Evolutionary conservation across 2,113 vertebrate species (phyloP).

Genomic region (Megaceryle maxima): DNA sequence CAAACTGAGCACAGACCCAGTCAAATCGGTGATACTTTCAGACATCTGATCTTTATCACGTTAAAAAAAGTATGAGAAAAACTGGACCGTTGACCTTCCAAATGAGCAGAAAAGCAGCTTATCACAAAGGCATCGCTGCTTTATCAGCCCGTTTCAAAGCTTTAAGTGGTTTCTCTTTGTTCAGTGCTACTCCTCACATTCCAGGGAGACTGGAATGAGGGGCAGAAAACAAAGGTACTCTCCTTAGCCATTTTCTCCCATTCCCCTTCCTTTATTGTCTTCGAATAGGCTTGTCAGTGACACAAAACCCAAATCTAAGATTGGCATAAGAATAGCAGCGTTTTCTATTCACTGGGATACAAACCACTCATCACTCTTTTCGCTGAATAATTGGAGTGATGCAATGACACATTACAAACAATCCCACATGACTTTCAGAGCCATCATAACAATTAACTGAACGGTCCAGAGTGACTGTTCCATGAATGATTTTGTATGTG

Average conservation of each 20-base stretch:
- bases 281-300: not conserved
- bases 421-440: not conserved
- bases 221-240: slow-evolving; percentile 6
- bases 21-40: not conserved
- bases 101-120: slow-evolving; percentile 11
- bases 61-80: not conserved
- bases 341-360: not conserved
- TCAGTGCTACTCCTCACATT: slow-evolving; percentile 4
- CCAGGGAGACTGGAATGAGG: not conserved
- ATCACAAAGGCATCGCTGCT: not conserved
- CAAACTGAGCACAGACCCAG: not conserved
- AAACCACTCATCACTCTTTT: not conserved
- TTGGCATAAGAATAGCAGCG: not conserved
- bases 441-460: not conserved
- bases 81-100: not conserved
- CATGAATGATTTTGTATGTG: not conserved
- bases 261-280: not conserved
- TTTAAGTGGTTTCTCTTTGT: slow-evolving; percentile 4
- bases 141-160: not conserved
- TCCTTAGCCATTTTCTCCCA: not conserved
- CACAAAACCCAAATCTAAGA: slow-evolving; percentile 11
- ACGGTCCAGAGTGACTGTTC: not conserved
- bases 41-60: not conserved
- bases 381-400: not conserved
- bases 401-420: not conserved